Evolutionary conservation across 2,888 invertebrate species (phyloP).

Genomic region (Drosophila diplacantha): DNA sequence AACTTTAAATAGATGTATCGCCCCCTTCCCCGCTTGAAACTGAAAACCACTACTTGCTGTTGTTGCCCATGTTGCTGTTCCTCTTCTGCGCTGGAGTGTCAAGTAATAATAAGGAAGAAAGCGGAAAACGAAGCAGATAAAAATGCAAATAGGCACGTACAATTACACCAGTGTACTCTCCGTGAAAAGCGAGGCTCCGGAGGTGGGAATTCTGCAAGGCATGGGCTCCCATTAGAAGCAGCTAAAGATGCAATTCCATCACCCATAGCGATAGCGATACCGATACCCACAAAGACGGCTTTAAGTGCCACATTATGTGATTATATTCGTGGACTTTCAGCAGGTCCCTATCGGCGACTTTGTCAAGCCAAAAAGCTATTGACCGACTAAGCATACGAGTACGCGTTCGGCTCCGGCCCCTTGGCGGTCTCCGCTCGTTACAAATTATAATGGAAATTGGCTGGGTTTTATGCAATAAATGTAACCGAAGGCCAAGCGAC

Average conservation of each 20-base stretch:
- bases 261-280: slow-evolving; percentile 17
- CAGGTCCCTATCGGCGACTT: slow-evolving; percentile 33
- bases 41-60: slow-evolving; percentile 40
- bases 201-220: slow-evolving; percentile 28
- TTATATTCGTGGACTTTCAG: slow-evolving; percentile 24
- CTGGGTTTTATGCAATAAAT: slow-evolving; percentile 67
- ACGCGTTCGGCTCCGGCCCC: slow-evolving; percentile 7
- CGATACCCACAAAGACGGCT: slow-evolving; percentile 17
- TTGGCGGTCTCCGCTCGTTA: slow-evolving; percentile 32
- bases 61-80: slow-evolving; percentile 6
- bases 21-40: slow-evolving; percentile 48
- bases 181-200: not conserved
- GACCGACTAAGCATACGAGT: slow-evolving; percentile 59
- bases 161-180: slow-evolving; percentile 13
- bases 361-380: slow-evolving; percentile 55
- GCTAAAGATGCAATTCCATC: slow-evolving; percentile 12
- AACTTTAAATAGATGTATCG: slow-evolving; percentile 39
- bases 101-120: slow-evolving; percentile 58
- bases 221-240: slow-evolving; percentile 24
- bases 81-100: slow-evolving; percentile 23
- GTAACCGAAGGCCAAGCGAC: slow-evolving; percentile 65
- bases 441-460: slow-evolving; percentile 58
- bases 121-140: slow-evolving; percentile 57
- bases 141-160: slow-evolving; percentile 67
- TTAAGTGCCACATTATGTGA: slow-evolving; percentile 18